phyloP scores from a whole-genome alignment of 53 echinoderm and acorn worm genomes.

The Stichopus horrens region DNA sequence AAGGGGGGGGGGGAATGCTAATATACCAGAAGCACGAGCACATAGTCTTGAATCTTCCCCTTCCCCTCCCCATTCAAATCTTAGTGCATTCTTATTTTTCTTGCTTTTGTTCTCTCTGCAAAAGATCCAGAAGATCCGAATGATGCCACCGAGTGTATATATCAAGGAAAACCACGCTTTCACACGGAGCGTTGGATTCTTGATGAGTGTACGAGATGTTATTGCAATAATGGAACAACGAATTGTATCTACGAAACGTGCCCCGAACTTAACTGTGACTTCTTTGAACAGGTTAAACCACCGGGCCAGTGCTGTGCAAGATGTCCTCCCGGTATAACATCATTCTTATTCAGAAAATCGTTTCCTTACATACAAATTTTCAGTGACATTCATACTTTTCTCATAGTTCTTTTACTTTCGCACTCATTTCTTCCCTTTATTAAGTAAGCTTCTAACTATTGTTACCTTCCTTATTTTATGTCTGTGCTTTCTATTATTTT shows the following conservation, averaged over 20 bases:
- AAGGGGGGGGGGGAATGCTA: no score
- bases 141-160: conserved; percentile 8
- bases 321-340: conserved; percentile 21
- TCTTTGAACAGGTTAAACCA: conserved; percentile 2
- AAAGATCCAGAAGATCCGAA: conserved; percentile 36
- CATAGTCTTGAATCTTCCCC: no score
- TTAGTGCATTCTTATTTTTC: no score
- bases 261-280: conserved; percentile 11
- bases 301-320: conserved; percentile 15
- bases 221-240: conserved; percentile 33
- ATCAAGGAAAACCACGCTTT: not conserved
- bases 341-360: not conserved
- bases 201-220: conserved; percentile 23
- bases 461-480: no score
- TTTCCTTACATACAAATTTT: no score
- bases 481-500: no score
- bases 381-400: no score
- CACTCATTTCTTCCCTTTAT: no score
- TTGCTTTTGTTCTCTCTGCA: not conserved
- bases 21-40: no score
- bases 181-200: conserved; percentile 3
- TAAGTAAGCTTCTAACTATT: no score
- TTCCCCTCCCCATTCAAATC: no score
- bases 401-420: no score
- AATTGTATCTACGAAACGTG: conserved; percentile 36